A percentile compares a stretch with the other conserved stretches of the same genome.
phyloP scores from a whole-genome alignment of 2,888 invertebrate species.

The Teinopalpus imperialis region DNA sequence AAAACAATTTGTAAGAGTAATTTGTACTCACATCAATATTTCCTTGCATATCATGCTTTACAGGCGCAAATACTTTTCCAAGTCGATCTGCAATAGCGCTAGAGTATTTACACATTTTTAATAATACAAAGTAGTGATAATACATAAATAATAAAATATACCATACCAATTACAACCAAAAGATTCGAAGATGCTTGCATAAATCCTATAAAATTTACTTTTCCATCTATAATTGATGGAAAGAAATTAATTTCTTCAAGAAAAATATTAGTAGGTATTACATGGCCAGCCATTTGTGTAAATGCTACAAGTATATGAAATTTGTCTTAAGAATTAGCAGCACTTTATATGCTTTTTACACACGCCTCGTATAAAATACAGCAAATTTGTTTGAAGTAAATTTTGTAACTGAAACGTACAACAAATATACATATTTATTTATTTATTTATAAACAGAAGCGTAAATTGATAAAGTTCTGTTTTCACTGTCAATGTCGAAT shows the following conservation, averaged over 20 bases:
- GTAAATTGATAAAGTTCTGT: slow-evolving; percentile 6
- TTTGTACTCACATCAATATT: slow-evolving; percentile 89
- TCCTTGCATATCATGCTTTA: slow-evolving; percentile 89
- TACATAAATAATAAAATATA: slow-evolving; percentile 4
- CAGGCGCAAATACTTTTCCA: slow-evolving; percentile 87
- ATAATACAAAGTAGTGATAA: not conserved
- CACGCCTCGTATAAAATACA: slow-evolving; percentile 1
- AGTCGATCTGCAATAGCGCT: slow-evolving; percentile 83
- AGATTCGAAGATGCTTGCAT: slow-evolving; percentile 83
- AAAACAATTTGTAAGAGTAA: no score
- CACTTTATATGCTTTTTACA: not conserved
- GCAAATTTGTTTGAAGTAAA: slow-evolving; percentile 3
- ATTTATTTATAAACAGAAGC: slow-evolving; percentile 1
- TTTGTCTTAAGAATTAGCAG: not conserved
- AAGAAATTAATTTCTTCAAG: slow-evolving; percentile 65
- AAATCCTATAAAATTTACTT: slow-evolving; percentile 83
- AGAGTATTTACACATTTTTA: slow-evolving; percentile 19
- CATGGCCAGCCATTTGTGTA: slow-evolving; percentile 22
- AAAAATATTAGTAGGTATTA: slow-evolving; percentile 35
- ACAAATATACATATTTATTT: slow-evolving; percentile 12
- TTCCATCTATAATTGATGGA: slow-evolving; percentile 76
- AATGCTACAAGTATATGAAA: not conserved
- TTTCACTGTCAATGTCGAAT: slow-evolving; percentile 18
- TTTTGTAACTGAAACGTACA: slow-evolving; percentile 23
- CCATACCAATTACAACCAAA: slow-evolving; percentile 85